Conservation (phyloP, 2,113 vertebrate genomes). For the Myrmecobius fasciatus region DNA sequence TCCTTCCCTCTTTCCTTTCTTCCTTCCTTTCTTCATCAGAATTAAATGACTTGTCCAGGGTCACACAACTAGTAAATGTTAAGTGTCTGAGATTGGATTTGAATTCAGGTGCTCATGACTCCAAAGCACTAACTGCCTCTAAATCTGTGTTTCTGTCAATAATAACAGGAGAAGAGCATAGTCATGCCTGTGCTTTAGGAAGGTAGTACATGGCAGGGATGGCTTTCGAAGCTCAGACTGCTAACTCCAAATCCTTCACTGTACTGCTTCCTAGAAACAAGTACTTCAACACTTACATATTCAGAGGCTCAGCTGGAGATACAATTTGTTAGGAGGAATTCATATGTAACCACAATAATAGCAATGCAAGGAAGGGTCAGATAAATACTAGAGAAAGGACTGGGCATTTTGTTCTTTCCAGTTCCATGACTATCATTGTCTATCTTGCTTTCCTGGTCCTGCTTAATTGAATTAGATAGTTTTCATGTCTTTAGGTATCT, state of each 20-base stretch:
- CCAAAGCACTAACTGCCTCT: too few species aligned
- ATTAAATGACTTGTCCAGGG: too few species aligned
- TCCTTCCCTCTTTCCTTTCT: too few species aligned
- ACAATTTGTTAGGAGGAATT: not conserved
- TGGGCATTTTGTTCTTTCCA: not conserved
- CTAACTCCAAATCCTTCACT: not conserved
- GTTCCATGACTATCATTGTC: not conserved
- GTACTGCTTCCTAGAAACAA: not conserved
- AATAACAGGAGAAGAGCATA: not conserved
- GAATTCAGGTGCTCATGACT: too few species aligned
- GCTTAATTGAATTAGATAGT: not conserved
- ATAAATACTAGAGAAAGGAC: not conserved
- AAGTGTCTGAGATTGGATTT: too few species aligned
- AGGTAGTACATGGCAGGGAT: not conserved
- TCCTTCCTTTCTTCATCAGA: too few species aligned
- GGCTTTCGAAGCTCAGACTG: not conserved
- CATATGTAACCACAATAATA: not conserved
- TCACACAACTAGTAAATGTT: too few species aligned
- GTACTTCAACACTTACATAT: not conserved
- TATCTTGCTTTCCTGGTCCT: not conserved
- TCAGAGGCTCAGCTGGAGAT: not conserved
- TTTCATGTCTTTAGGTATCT: not conserved
- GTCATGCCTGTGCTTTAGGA: not conserved
- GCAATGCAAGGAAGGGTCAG: not conserved
- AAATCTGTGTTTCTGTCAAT: not conserved